Base-by-base conservation (phyloP, 2,888 invertebrate genomes). In the Pandemis heparana region DNA sequence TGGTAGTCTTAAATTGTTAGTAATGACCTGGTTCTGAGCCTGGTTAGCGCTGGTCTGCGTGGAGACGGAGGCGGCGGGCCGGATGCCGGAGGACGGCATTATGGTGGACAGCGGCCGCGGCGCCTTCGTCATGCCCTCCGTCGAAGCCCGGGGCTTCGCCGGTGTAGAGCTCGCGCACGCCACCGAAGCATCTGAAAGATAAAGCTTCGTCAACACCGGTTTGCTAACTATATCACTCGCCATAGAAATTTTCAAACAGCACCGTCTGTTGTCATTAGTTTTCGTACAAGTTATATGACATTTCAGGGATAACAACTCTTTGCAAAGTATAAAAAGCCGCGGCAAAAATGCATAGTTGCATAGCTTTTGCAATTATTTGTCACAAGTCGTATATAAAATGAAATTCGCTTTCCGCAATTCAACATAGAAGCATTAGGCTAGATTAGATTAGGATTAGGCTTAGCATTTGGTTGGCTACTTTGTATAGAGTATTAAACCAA, bases 51-150 rank as follows among this genome's bases (percentile, higher is more conserved):
- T 92, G 39, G 98, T 98, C 89, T 98, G 98, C 0, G 98, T 98
- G 7, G 98, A 97, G 12, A 98, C 98, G 0, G 97, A 97, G 79
- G 97, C 96, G 95, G 97, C 93, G 0, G 98, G 97, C 66, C 98
- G 95, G 77, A 97, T 92, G 90, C 90, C 90, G 91, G 88, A 82
- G 0, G 93, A 92, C 0, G 97, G 97, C 78, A 97, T 84, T 70
- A 97, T 96, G 82, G 95, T 95, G 70, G 96, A 92, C 56, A 95
- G 85, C 6, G 95, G 91, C 0, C 95, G 89, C 32, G 94, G 88
- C 0, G 89, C 81, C 82, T 95, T 95, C 68, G 93, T 79, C 77
- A 95, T 79, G 70, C 85, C 87, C 1, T 94, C 92, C 6, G 88
- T 76, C 0, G 93, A 83, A 1, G 91, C 91, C 0, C 94, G 90